Base-by-base conservation (phyloP, 2,113 vertebrate species). In the Mormoops blainvillei region DNA sequence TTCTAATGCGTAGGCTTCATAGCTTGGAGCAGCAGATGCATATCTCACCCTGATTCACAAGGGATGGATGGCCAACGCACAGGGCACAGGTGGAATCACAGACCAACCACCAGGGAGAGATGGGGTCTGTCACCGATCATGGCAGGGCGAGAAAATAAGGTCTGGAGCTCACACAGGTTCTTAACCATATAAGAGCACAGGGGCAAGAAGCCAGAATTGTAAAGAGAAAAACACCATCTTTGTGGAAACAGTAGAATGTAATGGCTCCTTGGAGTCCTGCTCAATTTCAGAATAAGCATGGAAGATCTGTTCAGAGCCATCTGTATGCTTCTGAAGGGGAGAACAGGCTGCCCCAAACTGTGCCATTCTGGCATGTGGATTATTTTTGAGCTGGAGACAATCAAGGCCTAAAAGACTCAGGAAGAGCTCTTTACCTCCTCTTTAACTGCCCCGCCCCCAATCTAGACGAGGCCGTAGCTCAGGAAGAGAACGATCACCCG, bases 181-280 rank as follows among this genome's bases (percentile, higher is more conserved):
- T 73, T 86, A 45, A 89, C 70, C 78, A 18, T 74, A n/a, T 6
- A 68, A 61, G 61, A 63, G 45, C 24, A 15, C 16, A 24, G n/a
- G 18, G 48, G 45, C 76, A 85, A 68, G 45, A 92, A 92, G 80
- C 71, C 84, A 95, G 73, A 81, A 82, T 7, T 26, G 1, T 87
- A 82, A 91, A 95, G 58, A 93, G 61, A 38, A 93, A 97, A 91
- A 77, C 31, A 91, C 45, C 48, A 86, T 77, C 84, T 94, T 94
- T 93, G 74, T 94, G 87, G 80, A 83, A 97, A 92, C 1, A 68
- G 41, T 94, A 94, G 97, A 97, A 94, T 54, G 45, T 41, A 81
- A 94, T 82, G 68, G 56, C 36, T 96, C 83, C 89, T 87, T 92
- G 50, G 94, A 93, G 78, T 86, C 48, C 71, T 73, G 45, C 76